These are phyloP conservation scores for Eilema sororculum DNA, from an alignment of 2,888 invertebrate species.

Conservation along the genomic window DNA sequence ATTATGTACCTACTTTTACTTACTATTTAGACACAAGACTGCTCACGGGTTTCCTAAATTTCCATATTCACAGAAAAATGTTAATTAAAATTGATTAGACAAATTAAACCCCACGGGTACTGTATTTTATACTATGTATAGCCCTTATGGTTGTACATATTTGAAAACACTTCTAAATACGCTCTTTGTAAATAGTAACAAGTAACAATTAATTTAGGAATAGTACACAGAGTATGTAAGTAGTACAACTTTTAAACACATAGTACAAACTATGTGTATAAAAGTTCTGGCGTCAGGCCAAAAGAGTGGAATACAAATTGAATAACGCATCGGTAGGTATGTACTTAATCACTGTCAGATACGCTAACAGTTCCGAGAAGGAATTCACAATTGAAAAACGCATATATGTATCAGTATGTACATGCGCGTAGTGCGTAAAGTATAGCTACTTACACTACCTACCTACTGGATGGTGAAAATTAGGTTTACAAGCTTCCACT, in stretches of 20 bases:
- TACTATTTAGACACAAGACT: too few relatives aligned
- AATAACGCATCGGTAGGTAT: conserved; percentile 58
- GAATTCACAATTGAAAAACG: conserved; percentile 11
- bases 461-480: conserved; percentile 2
- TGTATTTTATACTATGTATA: conserved; percentile 10
- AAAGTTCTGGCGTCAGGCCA: conserved; percentile 65
- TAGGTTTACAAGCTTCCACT: conserved; percentile 14
- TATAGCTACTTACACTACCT: not conserved
- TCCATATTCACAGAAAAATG: not conserved
- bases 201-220: conserved; percentile 37
- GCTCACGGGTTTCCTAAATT: not conserved
- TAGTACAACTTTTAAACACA: too few relatives aligned
- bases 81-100: not conserved
- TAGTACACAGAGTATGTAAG: conserved; percentile 45
- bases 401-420: not conserved
- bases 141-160: conserved; percentile 7
- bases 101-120: conserved; percentile 2
- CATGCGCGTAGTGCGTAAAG: too few relatives aligned
- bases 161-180: conserved; percentile 25
- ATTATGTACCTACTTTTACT: not conserved
- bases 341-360: conserved; percentile 58
- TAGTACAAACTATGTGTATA: conserved; percentile 49
- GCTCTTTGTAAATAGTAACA: conserved; percentile 36
- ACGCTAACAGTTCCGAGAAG: conserved; percentile 41
- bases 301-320: conserved; percentile 60